Evolutionary conservation across 2,797 vertebrate species (phyloP), one percentile per base, ranked within the genome.

Genomic region (Leptoclinus maculatus): DNA sequence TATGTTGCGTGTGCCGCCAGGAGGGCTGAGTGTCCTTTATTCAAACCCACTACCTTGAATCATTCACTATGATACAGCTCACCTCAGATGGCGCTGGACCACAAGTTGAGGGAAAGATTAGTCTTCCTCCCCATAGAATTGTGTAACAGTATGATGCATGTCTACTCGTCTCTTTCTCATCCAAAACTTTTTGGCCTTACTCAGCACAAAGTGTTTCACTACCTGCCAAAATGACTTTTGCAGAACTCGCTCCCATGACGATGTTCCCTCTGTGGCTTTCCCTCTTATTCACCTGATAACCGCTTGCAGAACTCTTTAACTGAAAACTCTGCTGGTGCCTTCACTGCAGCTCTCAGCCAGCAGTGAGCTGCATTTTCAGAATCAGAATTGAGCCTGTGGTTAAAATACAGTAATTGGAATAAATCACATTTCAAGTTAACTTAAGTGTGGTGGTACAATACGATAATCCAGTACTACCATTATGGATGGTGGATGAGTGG

Each of bases 191-290:
- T 79, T 74, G 70, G 75, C 70, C 74, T 85, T 70, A 66, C 66
- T 85, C 90, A 88, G 82, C 86, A 86, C 38, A 79, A 87, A 74
- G 75, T 62, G 59, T 84, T n/a, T 86, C 71, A 51, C 39, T 63
- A 70, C 65, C 67, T 83, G 80, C 63, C 68, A 70, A 75, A 80
- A 77, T 71, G 38, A 75, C 71, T 84, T 78, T 36, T 10, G 66
- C 63, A 83, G 53, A 70, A 56, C 56, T 75, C 21, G 25, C 81
- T 81, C 75, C 76, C 59, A 49, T 62, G 71, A 76, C 71, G 81
- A 29, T 53, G 63, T 34, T 71, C 56, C 71, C 79, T 74, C 83
- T 79, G 62, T 68, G 76, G 72, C 80, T 76, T 63, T 80, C 56
- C 59, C 57, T 78, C 47, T 47, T 67, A 69, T 80, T 87, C 71